Percentiles rank a stretch among this genome's conserved stretches.
Conservation (phyloP, 2,797 vertebrate genomes). For the Nannoperca obscura region DNA sequence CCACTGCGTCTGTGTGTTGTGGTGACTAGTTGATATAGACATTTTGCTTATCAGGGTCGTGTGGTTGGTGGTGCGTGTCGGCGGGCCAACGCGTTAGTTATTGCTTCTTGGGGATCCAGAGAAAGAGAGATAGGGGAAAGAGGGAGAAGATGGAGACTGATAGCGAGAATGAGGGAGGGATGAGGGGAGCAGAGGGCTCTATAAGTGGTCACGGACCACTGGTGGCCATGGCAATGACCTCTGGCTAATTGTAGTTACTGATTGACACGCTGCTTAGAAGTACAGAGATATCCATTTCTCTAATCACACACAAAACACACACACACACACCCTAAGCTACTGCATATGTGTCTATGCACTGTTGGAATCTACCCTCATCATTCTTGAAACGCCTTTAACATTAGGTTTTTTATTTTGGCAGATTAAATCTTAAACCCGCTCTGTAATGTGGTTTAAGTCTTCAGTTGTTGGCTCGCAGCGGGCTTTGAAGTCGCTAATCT, state of each 20-base stretch:
- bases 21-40: constrained; percentile 57
- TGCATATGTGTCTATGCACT: constrained; percentile 27
- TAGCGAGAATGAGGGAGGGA: constrained; percentile 9
- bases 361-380: constrained; percentile 51
- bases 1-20: constrained; percentile 37
- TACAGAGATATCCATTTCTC: constrained; percentile 70
- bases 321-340: constrained; percentile 19
- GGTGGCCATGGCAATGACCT: constrained; percentile 75
- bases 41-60: constrained; percentile 63
- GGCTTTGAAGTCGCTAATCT: constrained; percentile 78
- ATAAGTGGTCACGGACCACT: constrained; percentile 67
- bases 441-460: constrained; percentile 64
- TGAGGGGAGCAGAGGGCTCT: constrained; percentile 44
- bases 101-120: constrained; percentile 40
- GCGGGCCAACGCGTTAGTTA: constrained; percentile 42
- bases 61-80: constrained; percentile 57
- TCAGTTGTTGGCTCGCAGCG: constrained; percentile 34
- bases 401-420: constrained; percentile 61
- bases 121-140: constrained; percentile 28
- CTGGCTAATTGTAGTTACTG: constrained; percentile 77
- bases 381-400: constrained; percentile 45
- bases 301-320: constrained; percentile 54
- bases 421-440: constrained; percentile 63
- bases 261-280: constrained; percentile 74
- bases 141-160: constrained; percentile 30